These are phyloP conservation scores for Rhinoraja longicauda DNA, from an alignment of 2,797 vertebrate genomes.

Conservation along the genomic window DNA sequence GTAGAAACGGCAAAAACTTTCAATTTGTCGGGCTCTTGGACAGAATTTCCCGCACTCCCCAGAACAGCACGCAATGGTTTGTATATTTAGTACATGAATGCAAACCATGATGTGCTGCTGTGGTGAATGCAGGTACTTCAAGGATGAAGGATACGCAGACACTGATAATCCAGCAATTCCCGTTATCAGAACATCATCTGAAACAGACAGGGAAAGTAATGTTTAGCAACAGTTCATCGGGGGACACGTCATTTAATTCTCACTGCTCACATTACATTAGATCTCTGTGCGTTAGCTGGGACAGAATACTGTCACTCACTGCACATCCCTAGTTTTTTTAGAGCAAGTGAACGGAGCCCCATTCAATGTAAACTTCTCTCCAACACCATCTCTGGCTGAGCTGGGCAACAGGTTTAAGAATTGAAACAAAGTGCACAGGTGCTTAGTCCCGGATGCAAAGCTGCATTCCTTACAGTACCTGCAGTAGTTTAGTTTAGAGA, in stretches of 20 bases:
- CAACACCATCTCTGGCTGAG: not conserved
- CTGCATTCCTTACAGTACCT: too few species aligned
- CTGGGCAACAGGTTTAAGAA: too few species aligned
- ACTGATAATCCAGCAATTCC: slow-evolving; percentile 19
- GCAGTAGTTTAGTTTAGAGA: too few species aligned
- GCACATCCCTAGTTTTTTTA: not conserved
- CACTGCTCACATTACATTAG: not conserved
- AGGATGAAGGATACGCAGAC: not conserved
- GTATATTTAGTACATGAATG: slow-evolving; percentile 3
- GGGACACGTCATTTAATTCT: not conserved
- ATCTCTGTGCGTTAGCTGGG: not conserved
- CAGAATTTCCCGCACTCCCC: not conserved
- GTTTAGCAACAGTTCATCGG: slow-evolving; percentile 12
- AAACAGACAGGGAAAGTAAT: not conserved
- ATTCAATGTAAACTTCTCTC: not conserved
- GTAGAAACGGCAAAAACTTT: not conserved
- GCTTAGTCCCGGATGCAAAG: too few species aligned
- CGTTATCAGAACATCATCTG: not conserved
- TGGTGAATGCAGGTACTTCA: slow-evolving; percentile 20
- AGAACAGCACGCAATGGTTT: slow-evolving; percentile 29
- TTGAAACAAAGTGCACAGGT: too few species aligned
- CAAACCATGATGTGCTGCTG: slow-evolving; percentile 36
- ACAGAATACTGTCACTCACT: not conserved
- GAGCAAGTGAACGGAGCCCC: not conserved
- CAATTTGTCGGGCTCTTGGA: not conserved